Evolutionary conservation across 2,113 vertebrate species (phyloP).

Genomic region (Podarcis muralis): DNA sequence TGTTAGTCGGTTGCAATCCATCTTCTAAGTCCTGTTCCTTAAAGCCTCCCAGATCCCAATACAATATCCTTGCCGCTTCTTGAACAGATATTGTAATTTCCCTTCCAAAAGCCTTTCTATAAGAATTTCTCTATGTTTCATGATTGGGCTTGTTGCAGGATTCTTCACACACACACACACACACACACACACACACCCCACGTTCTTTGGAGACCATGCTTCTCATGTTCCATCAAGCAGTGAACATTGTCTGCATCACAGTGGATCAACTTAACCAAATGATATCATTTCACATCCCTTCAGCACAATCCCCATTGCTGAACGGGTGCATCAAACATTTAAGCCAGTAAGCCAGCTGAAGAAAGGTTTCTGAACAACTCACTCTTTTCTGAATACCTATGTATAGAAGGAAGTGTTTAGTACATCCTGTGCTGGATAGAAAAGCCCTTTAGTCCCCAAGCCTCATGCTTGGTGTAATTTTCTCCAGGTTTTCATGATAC

Average conservation of each 20-base stretch:
- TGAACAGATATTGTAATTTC: background rate
- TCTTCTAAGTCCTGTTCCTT: background rate
- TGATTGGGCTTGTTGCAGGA: constrained; percentile 13
- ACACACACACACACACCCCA: too few relatives aligned
- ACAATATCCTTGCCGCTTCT: background rate
- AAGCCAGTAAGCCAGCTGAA: background rate
- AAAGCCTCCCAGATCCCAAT: background rate
- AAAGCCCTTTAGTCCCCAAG: background rate
- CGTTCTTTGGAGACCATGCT: constrained; percentile 1
- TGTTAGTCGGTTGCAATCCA: background rate
- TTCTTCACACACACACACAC: background rate
- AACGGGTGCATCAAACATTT: background rate
- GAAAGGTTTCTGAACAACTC: background rate
- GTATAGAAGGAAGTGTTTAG: constrained; percentile 13
- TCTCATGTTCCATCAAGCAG: background rate
- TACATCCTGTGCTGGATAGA: background rate
- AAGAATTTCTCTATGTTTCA: constrained; percentile 41
- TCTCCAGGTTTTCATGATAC: background rate
- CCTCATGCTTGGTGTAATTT: background rate
- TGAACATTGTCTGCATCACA: background rate
- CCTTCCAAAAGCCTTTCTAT: background rate
- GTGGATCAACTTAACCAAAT: constrained; percentile 1
- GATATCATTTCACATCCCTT: background rate
- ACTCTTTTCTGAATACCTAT: constrained; percentile 16
- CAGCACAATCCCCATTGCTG: rapidly evolving